Base-by-base conservation (phyloP, 2,797 vertebrate species). In the Thamnophis elegans region DNA sequence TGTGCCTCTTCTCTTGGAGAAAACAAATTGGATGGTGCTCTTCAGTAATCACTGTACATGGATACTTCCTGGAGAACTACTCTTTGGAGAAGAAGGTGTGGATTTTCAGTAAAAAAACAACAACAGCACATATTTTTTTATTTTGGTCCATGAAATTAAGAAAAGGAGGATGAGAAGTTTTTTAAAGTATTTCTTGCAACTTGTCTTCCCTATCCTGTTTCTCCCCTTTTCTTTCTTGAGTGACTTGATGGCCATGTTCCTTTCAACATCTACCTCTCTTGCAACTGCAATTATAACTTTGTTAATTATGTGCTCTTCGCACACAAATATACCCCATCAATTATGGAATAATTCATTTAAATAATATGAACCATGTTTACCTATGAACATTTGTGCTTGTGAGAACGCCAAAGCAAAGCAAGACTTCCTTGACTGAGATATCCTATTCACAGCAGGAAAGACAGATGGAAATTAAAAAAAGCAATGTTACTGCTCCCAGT, bases 331-430 rank as follows among this genome's bases (percentile, higher is more conserved):
- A 36, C 9, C 78, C 68, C 78, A 11, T 47, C 0, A 20, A 78
- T 93, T 94, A 92, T 95, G 95, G 94, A 82, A 94, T 93, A 55
- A 93, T 85, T 1, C 11, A 0, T 26, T 92, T 93, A 94, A 87
- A 68, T 90, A 94, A 95, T 92, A 86, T 73, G 92, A 94, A 95
- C 87, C 91, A 51, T 0, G 54, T 95, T 94, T 94, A 85, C 51
- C 13, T 26, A 16, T 56, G 86, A 56, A n/a, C 28, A 51, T 59
- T 87, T 58, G 20, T 56, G 55, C 54, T 56, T 36, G 51, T 18
- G 54, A 32, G 54, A 51, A 87, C 56, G 28, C n/a, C 55, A 20
- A 68, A 56, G 7, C 28, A n/a, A 53, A 90, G 3, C 25, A 60
- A 78, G 18, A 28, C 32, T 54, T 90, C n/a, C 32, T 56, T 47